Evolutionary conservation across 2,797 vertebrate species (phyloP).

Genomic region (Remorina albescens): DNA sequence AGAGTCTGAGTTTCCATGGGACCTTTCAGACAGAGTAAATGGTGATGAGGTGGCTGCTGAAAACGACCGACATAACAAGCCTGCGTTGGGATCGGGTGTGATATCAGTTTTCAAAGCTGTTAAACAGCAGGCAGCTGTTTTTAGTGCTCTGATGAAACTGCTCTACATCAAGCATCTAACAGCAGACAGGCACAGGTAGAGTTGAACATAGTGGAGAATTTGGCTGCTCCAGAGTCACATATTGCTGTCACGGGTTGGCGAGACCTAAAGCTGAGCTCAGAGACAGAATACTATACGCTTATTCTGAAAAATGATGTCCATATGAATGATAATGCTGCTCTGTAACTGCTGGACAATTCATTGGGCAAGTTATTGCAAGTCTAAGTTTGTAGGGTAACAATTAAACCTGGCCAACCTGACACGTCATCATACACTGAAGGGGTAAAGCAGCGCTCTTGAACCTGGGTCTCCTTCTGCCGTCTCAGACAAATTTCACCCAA

Average conservation of each 20-base stretch:
- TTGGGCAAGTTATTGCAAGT: background rate
- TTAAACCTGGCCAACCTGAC: no score
- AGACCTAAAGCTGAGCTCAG: background rate
- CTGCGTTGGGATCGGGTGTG: background rate
- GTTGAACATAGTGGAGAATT: background rate
- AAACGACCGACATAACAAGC: background rate
- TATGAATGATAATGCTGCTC: background rate
- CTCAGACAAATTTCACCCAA: no score
- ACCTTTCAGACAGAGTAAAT: conserved; percentile 11
- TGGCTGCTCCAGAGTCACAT: background rate
- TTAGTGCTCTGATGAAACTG: background rate
- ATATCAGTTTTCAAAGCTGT: background rate
- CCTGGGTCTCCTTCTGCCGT: no score
- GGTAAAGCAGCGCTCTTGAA: no score
- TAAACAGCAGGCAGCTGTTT: background rate
- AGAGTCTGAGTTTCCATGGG: background rate
- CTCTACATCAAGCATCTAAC: background rate
- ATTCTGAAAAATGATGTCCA: background rate
- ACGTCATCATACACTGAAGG: no score
- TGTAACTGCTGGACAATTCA: background rate
- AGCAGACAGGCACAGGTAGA: background rate
- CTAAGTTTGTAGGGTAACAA: background rate
- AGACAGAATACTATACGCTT: background rate
- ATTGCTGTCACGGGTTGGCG: background rate
- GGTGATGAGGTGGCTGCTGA: background rate